Conservation (phyloP, 2,888 invertebrate species). For the Zaprionus bogoriensis region DNA sequence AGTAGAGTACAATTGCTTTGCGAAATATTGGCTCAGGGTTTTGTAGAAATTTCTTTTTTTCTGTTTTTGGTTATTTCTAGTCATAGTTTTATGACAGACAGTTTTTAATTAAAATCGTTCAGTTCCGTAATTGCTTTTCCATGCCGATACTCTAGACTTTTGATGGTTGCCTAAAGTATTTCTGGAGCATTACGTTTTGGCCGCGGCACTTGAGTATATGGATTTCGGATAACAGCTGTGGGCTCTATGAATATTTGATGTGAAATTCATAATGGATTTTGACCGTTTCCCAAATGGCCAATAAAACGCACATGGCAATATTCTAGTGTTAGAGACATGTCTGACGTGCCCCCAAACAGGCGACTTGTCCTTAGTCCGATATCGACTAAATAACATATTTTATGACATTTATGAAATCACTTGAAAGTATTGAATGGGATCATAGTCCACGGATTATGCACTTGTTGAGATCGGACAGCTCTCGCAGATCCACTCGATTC, state of each 20-base stretch:
- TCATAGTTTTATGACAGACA: no score
- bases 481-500: background rate
- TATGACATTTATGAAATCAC: background rate
- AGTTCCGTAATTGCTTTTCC: background rate
- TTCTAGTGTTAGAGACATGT: background rate
- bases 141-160: background rate
- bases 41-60: background rate
- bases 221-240: background rate
- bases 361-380: background rate
- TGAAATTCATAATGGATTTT: constrained; percentile 18
- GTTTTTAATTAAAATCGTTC: background rate
- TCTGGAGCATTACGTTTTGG: constrained; percentile 12
- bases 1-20: background rate
- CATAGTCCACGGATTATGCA: background rate
- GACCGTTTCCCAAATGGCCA: constrained; percentile 1
- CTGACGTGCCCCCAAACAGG: constrained; percentile 27
- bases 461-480: background rate
- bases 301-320: constrained; percentile 30
- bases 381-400: constrained; percentile 29
- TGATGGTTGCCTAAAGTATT: background rate
- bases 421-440: constrained; percentile 1
- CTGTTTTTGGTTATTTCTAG: no score
- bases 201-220: background rate
- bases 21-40: background rate
- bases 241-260: constrained; percentile 2